Conservation (phyloP, 2,888 invertebrate species). For the Eueremaeus valkanovi region DNA sequence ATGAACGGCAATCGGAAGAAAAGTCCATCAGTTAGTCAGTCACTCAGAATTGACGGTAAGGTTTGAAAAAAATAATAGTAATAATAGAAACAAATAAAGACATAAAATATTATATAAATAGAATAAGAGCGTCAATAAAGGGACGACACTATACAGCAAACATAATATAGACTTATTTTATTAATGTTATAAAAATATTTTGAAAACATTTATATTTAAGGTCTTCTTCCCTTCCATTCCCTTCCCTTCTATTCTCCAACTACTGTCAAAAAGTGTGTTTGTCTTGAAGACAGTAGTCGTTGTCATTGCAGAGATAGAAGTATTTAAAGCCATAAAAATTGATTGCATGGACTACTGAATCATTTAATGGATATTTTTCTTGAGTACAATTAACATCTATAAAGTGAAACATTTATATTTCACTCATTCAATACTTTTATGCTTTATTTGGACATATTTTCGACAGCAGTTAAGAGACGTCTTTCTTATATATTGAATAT, state of each 20-base stretch:
- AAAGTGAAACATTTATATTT: neutral
- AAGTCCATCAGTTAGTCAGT: neutral
- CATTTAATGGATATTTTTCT: conserved; percentile 9
- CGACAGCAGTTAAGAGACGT: too few species aligned
- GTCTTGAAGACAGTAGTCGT: neutral
- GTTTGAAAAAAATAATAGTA: neutral
- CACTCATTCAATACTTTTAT: neutral
- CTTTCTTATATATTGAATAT: too few species aligned
- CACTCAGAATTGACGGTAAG: neutral
- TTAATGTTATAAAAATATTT: neutral
- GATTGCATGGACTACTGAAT: conserved; percentile 16
- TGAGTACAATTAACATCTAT: neutral
- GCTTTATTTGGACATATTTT: too few species aligned
- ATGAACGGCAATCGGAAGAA: conserved; percentile 15
- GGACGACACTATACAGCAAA: neutral
- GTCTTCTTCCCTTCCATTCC: conserved; percentile 10
- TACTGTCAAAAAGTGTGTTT: conserved; percentile 14
- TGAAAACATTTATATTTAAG: neutral
- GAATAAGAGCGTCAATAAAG: too few species aligned
- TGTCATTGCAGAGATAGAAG: too few species aligned
- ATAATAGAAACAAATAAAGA: neutral
- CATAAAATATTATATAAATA: neutral
- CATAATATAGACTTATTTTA: neutral
- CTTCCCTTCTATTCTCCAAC: too few species aligned
- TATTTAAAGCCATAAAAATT: conserved; percentile 19